Evolutionary conservation across 2,797 vertebrate genomes (phyloP).

Genomic region (Poecilia velifera): DNA sequence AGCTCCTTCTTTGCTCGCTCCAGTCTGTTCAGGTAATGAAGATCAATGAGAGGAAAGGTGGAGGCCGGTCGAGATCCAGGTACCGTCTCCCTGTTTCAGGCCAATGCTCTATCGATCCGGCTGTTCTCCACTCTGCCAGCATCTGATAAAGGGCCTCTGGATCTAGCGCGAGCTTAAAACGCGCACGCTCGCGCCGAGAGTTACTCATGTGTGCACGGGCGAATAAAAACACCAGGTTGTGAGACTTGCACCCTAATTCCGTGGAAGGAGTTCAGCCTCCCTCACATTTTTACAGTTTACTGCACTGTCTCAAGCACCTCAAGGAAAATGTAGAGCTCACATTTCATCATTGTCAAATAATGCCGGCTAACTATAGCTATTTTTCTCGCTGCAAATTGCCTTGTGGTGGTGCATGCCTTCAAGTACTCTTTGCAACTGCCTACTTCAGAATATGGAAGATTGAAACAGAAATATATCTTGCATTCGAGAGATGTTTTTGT

Average conservation of each 20-base stretch:
- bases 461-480: constrained; percentile 41
- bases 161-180: constrained; percentile 25
- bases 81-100: constrained; percentile 80
- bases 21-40: constrained; percentile 79
- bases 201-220: constrained; percentile 52
- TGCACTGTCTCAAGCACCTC: constrained; percentile 66
- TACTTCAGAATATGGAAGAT: constrained; percentile 43
- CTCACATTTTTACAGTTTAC: constrained; percentile 68
- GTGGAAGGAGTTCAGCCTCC: constrained; percentile 62
- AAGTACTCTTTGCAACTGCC: constrained; percentile 50
- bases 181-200: constrained; percentile 33
- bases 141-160: constrained; percentile 79
- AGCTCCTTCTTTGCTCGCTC: constrained; percentile 54
- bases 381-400: constrained; percentile 69
- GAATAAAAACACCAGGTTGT: constrained; percentile 56
- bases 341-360: constrained; percentile 79
- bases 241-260: constrained; percentile 54
- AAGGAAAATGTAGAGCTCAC: constrained; percentile 70
- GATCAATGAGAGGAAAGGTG: constrained; percentile 82
- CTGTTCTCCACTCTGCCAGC: constrained; percentile 71
- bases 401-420: constrained; percentile 60
- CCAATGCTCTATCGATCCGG: constrained; percentile 82
- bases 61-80: constrained; percentile 78
- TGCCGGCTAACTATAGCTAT: constrained; percentile 64
- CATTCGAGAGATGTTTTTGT: constrained; percentile 49